A percentile compares a stretch with the other conserved stretches of the same genome.
Evolutionary conservation across 2,113 vertebrate species (phyloP).

Genomic region (Pandion haliaetus): DNA sequence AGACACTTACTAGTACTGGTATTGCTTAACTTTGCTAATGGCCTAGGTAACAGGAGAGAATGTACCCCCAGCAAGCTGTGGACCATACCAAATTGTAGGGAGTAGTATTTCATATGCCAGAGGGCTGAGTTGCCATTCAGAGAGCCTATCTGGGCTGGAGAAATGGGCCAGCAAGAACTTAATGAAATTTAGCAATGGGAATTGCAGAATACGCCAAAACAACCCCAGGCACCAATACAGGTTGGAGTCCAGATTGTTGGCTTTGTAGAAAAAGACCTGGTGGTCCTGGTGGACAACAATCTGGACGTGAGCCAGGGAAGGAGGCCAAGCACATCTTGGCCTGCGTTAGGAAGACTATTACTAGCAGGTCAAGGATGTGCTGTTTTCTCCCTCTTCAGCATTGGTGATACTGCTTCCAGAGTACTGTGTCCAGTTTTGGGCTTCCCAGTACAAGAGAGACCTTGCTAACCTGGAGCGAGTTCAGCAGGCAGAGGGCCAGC

Average conservation of each 20-base stretch:
- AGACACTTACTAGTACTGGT: not conserved
- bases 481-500: not conserved
- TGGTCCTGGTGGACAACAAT: not conserved
- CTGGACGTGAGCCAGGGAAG: not conserved
- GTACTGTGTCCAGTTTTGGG: not conserved
- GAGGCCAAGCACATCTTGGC: not conserved
- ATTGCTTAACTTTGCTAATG: not conserved
- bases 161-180: not conserved
- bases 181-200: not conserved
- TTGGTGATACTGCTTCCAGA: not conserved
- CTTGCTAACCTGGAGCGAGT: not conserved
- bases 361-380: not conserved
- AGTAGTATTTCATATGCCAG: not conserved
- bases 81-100: not conserved
- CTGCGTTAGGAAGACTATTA: not conserved
- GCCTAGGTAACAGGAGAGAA: not conserved
- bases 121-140: not conserved
- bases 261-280: not conserved
- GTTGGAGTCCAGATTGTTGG: not conserved
- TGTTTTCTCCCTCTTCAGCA: not conserved
- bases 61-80: not conserved
- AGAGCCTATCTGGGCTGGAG: not conserved
- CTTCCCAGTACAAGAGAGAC: not conserved
- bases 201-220: not conserved
- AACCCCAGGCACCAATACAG: not conserved